A percentile compares a stretch with the other conserved stretches of the same genome.
Evolutionary conservation across 2,888 invertebrate genomes (phyloP).

Genomic region (Lochmaea capreae): DNA sequence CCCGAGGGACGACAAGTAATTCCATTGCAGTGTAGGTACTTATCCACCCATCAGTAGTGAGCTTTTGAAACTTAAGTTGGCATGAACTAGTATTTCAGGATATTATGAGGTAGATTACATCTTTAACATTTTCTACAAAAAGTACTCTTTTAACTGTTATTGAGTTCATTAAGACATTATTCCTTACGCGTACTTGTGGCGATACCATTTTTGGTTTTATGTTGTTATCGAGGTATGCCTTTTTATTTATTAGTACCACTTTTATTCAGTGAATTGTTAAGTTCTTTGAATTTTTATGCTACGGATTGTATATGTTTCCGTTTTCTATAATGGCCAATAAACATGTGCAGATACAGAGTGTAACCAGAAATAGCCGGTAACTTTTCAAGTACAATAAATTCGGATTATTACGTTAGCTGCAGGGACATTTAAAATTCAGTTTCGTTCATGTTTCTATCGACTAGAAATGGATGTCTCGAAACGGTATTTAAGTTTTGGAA

Average conservation of each 20-base stretch:
- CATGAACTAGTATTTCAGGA: slow-evolving; percentile 36
- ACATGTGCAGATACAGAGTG: not conserved
- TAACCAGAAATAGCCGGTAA: not conserved
- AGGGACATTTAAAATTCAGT: too few species aligned
- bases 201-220: slow-evolving; percentile 42
- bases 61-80: slow-evolving; percentile 31
- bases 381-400: not conserved
- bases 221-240: slow-evolving; percentile 42
- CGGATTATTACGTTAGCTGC: too few species aligned
- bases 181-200: slow-evolving; percentile 45
- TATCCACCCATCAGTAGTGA: slow-evolving; percentile 35
- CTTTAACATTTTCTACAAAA: slow-evolving; percentile 39
- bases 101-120: slow-evolving; percentile 30
- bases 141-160: slow-evolving; percentile 47
- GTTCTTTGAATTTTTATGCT: slow-evolving; percentile 10
- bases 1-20: slow-evolving; percentile 23
- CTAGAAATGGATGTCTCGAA: too few species aligned
- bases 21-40: slow-evolving; percentile 22
- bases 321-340: not conserved
- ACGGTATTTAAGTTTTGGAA: too few species aligned
- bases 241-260: slow-evolving; percentile 41
- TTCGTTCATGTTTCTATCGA: too few species aligned
- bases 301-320: slow-evolving; percentile 13
- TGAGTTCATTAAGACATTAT: slow-evolving; percentile 52
- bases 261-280: slow-evolving; percentile 9